These are phyloP conservation scores for Tetragonisca angustula DNA, from an alignment of 2,888 invertebrate species.

Conservation along the genomic window DNA sequence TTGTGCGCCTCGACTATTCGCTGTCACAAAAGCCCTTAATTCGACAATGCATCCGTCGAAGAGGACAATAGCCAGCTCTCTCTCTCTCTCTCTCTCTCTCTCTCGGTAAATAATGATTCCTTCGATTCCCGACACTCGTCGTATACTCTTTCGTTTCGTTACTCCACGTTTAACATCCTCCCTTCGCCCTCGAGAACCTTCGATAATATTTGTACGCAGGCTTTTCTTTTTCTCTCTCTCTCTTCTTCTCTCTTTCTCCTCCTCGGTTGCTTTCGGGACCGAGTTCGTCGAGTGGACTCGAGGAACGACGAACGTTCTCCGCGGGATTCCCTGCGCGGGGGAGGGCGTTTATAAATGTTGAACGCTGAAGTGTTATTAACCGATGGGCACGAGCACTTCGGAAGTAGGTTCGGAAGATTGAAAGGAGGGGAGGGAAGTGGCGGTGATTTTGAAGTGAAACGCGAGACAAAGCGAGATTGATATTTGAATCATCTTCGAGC, in stretches of 20 bases:
- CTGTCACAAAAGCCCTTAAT: constrained; percentile 76
- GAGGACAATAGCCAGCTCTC: constrained; percentile 66
- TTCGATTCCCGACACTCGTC: constrained; percentile 62
- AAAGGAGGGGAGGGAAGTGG: background rate
- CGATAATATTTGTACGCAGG: constrained; percentile 52
- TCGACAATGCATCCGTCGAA: constrained; percentile 71
- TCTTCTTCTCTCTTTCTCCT: too few species aligned
- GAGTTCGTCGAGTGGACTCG: background rate
- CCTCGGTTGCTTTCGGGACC: too few species aligned
- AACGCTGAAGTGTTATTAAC: background rate
- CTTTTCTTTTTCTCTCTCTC: background rate
- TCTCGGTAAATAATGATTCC: constrained; percentile 69
- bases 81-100: too few species aligned
- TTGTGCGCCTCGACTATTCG: constrained; percentile 66
- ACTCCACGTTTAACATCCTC: constrained; percentile 33
- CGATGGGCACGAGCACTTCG: background rate
- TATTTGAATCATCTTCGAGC: too few species aligned
- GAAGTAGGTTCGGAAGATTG: background rate
- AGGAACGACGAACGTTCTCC: background rate
- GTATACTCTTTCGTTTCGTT: constrained; percentile 30
- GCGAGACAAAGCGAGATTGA: background rate
- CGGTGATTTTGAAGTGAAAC: background rate
- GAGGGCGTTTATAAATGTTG: background rate
- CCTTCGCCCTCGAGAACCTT: background rate
- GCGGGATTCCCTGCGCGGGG: background rate